phyloP scores from a whole-genome alignment of 2,797 vertebrate genomes.

The Arnoldichthys spilopterus region DNA sequence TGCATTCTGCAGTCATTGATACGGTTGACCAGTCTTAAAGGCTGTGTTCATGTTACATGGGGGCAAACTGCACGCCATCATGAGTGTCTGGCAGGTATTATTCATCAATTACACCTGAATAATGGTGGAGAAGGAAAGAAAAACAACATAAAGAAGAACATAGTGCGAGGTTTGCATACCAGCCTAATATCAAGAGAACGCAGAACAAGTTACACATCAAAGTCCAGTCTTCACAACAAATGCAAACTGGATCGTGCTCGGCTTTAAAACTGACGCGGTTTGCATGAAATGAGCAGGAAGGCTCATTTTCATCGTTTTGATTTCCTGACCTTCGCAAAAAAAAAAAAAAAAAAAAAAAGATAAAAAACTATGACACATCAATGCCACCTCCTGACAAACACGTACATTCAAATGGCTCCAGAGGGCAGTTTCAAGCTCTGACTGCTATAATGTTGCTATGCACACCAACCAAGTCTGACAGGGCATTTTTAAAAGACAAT shows the following conservation, averaged over 20 bases:
- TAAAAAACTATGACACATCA: background rate
- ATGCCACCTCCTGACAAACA: background rate
- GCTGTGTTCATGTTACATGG: constrained; percentile 52
- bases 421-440: background rate
- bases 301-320: constrained; percentile 31
- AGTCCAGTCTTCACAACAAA: constrained; percentile 14
- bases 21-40: constrained; percentile 50
- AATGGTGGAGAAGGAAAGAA: constrained; percentile 8
- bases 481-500: background rate
- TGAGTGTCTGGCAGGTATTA: constrained; percentile 32
- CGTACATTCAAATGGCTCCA: constrained; percentile 11
- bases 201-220: constrained; percentile 16
- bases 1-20: constrained; percentile 60
- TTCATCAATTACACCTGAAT: constrained; percentile 38
- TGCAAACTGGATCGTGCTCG: constrained; percentile 41
- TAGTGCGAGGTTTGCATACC: constrained; percentile 37
- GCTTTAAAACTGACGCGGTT: constrained; percentile 40
- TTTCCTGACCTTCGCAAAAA: background rate
- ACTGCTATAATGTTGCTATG: no score
- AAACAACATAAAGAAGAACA: constrained; percentile 34
- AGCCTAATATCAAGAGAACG: constrained; percentile 24
- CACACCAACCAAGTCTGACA: background rate
- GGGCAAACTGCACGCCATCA: constrained; percentile 13
- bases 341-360: no score
- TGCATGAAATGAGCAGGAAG: constrained; percentile 42